phyloP scores from a whole-genome alignment of 2,797 vertebrate species.

The Alca torda region DNA sequence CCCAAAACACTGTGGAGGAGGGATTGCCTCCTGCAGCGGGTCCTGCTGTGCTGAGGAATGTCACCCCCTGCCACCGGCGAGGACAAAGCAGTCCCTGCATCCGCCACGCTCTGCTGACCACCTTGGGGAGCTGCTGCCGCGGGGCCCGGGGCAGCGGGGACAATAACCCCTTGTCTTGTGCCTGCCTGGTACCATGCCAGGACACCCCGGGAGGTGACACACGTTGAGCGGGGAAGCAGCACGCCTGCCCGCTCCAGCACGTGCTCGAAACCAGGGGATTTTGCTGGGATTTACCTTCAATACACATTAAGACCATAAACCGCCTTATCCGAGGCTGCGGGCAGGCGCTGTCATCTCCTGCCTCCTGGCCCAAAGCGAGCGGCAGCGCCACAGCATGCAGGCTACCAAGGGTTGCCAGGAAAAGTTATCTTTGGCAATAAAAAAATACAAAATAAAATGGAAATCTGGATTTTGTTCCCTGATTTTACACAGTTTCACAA shows the following conservation, averaged over 20 bases:
- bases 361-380: rapidly evolving
- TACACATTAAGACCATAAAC: background rate
- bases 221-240: rapidly evolving
- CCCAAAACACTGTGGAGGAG: rapidly evolving
- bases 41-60: background rate
- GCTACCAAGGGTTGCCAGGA: rapidly evolving
- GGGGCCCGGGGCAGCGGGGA: background rate
- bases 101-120: background rate
- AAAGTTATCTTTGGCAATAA: rapidly evolving
- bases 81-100: background rate
- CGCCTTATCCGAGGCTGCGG: background rate
- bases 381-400: rapidly evolving
- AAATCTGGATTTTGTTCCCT: background rate
- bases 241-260: background rate
- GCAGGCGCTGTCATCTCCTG: background rate
- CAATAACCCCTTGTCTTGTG: background rate
- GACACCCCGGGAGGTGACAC: background rate
- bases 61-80: background rate
- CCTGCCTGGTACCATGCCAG: background rate
- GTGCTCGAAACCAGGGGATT: background rate
- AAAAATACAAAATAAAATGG: background rate
- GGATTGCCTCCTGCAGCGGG: rapidly evolving
- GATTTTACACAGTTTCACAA: background rate
- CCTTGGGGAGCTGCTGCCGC: background rate
- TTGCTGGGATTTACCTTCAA: background rate